These are phyloP conservation scores for Elymnias hypermnestra DNA, from an alignment of 1,140 invertebrate genomes.

Conservation along the genomic window DNA sequence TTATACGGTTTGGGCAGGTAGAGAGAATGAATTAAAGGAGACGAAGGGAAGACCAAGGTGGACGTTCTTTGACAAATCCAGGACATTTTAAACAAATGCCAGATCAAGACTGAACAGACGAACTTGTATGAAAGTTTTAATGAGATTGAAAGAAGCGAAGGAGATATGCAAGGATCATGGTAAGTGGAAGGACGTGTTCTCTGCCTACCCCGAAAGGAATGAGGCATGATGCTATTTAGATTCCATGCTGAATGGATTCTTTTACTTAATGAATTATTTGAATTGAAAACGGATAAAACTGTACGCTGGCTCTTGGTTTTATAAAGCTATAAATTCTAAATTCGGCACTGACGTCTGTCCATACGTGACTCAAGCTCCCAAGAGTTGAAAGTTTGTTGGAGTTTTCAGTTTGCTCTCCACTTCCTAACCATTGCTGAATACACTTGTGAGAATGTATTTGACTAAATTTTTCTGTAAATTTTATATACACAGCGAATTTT, in stretches of 20 bases:
- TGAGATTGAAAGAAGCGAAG: no score
- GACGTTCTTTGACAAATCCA: no score
- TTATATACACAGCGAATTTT: background rate
- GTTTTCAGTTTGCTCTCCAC: slow-evolving; percentile 3
- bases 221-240: no score
- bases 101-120: no score
- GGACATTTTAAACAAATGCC: no score
- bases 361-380: slow-evolving; percentile 5
- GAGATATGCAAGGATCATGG: no score
- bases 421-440: slow-evolving; percentile 1
- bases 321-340: slow-evolving; percentile 2
- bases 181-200: no score
- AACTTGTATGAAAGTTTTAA: no score
- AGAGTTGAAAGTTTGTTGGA: slow-evolving; percentile 2
- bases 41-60: no score
- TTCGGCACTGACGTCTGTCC: slow-evolving; percentile 6
- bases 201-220: no score
- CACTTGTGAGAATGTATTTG: slow-evolving; percentile 3
- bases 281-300: background rate
- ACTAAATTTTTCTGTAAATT: background rate
- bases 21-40: no score
- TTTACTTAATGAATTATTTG: background rate
- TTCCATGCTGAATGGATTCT: background rate
- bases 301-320: background rate
- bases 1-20: no score